A percentile compares a stretch with the other conserved stretches of the same genome.
phyloP scores from a whole-genome alignment of 2,113 vertebrate genomes.

The Mugil cephalus region DNA sequence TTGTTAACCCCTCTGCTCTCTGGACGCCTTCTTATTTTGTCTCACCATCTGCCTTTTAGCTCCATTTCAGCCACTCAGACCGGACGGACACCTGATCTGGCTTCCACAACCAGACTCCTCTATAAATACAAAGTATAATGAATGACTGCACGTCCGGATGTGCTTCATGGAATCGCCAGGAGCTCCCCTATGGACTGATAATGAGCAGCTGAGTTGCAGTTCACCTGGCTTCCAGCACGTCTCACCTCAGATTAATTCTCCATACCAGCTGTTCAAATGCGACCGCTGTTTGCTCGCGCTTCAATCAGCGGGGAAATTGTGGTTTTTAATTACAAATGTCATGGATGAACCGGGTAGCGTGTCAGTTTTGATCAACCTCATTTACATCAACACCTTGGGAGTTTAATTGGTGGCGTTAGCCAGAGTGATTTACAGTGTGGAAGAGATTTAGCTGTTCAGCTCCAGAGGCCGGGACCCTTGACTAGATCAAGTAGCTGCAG shows the following conservation, averaged over 20 bases:
- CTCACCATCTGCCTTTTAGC: constrained; percentile 69
- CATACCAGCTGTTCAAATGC: constrained; percentile 56
- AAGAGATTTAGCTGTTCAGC: constrained; percentile 30
- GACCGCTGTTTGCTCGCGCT: constrained; percentile 2
- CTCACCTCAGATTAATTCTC: constrained; percentile 50
- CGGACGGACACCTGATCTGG: constrained; percentile 63
- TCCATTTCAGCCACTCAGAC: constrained; percentile 48
- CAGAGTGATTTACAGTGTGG: constrained; percentile 41
- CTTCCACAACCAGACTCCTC: constrained; percentile 38
- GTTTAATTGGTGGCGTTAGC: constrained; percentile 30
- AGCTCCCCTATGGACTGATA: constrained; percentile 35
- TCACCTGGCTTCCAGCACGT: constrained; percentile 53
- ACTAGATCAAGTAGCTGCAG: constrained; percentile 12
- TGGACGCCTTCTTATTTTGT: constrained; percentile 56
- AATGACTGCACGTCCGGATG: constrained; percentile 34
- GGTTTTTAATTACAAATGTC: constrained; percentile 60
- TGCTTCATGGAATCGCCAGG: constrained; percentile 46
- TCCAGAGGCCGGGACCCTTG: constrained; percentile 23
- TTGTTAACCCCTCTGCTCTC: constrained; percentile 64
- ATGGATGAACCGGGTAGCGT: constrained; percentile 21
- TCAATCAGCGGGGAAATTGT: constrained; percentile 38
- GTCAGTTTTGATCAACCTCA: constrained; percentile 55
- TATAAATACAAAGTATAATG: constrained; percentile 62
- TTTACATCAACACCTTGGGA: constrained; percentile 46
- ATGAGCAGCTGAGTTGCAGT: constrained; percentile 60